Evolutionary conservation across 1,140 invertebrate genomes (phyloP).

Genomic region (Bombus pascuorum): DNA sequence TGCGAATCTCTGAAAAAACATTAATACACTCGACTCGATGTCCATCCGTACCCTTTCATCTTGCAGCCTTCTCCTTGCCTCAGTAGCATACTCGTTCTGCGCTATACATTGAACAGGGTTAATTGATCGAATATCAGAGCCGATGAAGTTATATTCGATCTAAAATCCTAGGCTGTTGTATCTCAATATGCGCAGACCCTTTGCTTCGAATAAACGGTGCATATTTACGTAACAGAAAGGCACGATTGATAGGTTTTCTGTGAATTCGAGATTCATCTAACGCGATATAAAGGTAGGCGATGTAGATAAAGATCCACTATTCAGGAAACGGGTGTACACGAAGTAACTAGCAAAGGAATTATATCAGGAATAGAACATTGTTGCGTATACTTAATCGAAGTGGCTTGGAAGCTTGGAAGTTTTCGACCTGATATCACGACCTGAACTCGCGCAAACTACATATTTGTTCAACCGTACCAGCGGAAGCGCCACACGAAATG

Average conservation of each 20-base stretch:
- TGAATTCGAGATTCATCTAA: background rate
- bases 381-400: background rate
- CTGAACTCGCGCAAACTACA: background rate
- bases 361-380: background rate
- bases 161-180: background rate
- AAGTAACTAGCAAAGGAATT: background rate
- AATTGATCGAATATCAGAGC: background rate
- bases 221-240: background rate
- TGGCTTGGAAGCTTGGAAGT: background rate
- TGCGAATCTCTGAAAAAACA: conserved; percentile 87
- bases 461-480: conserved; percentile 3
- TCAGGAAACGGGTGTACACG: background rate
- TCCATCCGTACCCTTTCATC: background rate
- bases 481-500: no score
- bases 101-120: background rate
- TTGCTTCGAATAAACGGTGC: background rate
- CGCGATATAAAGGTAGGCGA: background rate
- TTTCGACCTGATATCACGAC: background rate
- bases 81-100: no score
- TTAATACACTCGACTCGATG: conserved; percentile 33
- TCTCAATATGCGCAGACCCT: background rate
- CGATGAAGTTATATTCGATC: background rate
- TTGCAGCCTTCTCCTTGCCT: background rate
- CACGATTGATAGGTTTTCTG: no score
- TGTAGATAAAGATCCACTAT: background rate